phyloP scores from a whole-genome alignment of 2,113 vertebrate genomes.

The Gila orcuttii region DNA sequence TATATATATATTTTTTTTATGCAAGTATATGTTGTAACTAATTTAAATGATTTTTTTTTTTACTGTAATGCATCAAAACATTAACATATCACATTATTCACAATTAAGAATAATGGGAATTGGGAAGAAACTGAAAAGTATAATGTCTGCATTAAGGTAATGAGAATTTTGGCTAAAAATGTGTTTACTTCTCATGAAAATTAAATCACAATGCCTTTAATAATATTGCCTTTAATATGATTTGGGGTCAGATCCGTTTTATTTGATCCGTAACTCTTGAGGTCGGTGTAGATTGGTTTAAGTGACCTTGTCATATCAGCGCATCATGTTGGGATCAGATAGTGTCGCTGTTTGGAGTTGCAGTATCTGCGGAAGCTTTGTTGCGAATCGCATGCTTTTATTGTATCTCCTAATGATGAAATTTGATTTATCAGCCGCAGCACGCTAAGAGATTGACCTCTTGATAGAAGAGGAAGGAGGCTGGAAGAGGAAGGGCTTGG shows the following conservation, averaged over 20 bases:
- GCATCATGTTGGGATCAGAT: background rate
- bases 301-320: slow-evolving; percentile 46
- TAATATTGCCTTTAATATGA: background rate
- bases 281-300: slow-evolving; percentile 33
- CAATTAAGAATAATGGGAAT: background rate
- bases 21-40: background rate
- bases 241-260: background rate
- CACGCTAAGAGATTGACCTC: background rate
- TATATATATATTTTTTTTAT: no score
- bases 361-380: background rate
- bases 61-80: background rate
- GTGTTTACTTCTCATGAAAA: background rate
- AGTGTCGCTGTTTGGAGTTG: background rate
- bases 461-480: slow-evolving; percentile 22
- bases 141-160: background rate
- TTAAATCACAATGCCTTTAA: no score
- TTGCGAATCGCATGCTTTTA: background rate
- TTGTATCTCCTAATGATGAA: background rate
- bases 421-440: slow-evolving; percentile 18
- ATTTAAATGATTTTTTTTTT: background rate
- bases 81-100: background rate
- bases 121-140: background rate
- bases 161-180: background rate
- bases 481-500: slow-evolving; percentile 58
- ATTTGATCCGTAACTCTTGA: slow-evolving; percentile 1